Evolutionary conservation across 2,113 vertebrate genomes (phyloP), one percentile per base, ranked within the genome.

Genomic region (Scomber scombrus): DNA sequence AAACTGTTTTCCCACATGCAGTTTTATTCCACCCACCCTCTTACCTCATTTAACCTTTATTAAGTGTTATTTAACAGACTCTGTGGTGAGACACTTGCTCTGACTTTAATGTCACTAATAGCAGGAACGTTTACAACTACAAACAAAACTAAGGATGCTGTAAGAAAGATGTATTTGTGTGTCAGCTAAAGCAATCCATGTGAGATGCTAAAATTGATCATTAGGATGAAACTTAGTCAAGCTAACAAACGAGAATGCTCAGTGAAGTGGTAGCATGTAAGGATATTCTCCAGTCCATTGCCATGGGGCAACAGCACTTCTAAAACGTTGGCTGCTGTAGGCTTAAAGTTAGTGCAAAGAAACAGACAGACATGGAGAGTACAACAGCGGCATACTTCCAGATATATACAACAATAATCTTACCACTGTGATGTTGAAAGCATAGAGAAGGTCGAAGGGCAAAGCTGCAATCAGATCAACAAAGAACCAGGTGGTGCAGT

Each of bases 361-460:
- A 21, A 76, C 66, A 75, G 29, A n/a, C 11, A n/a, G 34, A 40
- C 34, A 40, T 2, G 9, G 40, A 19, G 64, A 61, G 16, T 14
- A 0, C 18, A 43, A 49, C 67, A 63, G 7, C 23, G 47, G 31
- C 0, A 29, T 11, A n/a, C 16, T 66, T 45, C 1, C 9, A 15
- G 29, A 3, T 51, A 40, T 21, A 4, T 14, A 8, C 65, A 57
- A 29, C 0, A 4, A 21, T 10, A 21, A 14, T 47, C 89, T 95
- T 89, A 98, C 97, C 95, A 98, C 97, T 0, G 96, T 96, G 75
- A 98, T 94, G 14, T 97, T 98, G 90, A 97, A 97, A 78, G 95
- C 95, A 14, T 97, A 97, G 76, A 98, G 96, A 40, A 98, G 95
- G 84, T 98, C 97, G 19, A 98, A 98, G 71, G 97, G 97, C 92